Conservation (phyloP, 2,113 vertebrate genomes). For the Phylloscopus trochilus region DNA sequence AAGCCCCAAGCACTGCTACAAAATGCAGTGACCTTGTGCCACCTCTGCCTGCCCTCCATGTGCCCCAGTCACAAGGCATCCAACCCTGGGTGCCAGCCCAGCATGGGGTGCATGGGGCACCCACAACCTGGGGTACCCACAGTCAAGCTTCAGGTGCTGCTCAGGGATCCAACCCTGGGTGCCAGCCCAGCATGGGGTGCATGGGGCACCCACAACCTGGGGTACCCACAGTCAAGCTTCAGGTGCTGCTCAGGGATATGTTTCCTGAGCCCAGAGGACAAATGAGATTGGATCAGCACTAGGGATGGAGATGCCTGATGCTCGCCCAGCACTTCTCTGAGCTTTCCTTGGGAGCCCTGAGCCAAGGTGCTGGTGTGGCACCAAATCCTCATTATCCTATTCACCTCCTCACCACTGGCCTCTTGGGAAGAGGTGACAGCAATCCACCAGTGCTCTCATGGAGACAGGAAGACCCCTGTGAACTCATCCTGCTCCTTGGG, state of each 20-base stretch:
- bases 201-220: rapidly evolving
- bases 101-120: rapidly evolving
- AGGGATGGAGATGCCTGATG: not conserved
- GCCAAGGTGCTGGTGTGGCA: not conserved
- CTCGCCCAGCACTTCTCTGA: rapidly evolving
- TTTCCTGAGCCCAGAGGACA: not conserved
- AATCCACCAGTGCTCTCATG: not conserved
- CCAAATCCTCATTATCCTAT: not conserved
- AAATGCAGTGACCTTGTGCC: not conserved
- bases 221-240: not conserved
- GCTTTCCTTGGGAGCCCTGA: not conserved
- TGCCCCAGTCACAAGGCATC: not conserved
- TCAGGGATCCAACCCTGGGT: not conserved
- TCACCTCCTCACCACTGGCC: not conserved
- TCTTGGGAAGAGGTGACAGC: not conserved
- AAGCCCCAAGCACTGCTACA: not conserved
- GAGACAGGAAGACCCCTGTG: not conserved
- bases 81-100: not conserved
- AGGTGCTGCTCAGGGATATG: not conserved
- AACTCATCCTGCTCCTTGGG: not conserved
- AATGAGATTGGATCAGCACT: not conserved
- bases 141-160: not conserved
- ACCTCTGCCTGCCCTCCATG: rapidly evolving
- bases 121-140: rapidly evolving
- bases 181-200: not conserved